Evolutionary conservation across 2,888 invertebrate genomes (phyloP), one percentile per base, ranked within the genome.

Genomic region (Melangyna quadrimaculata): DNA sequence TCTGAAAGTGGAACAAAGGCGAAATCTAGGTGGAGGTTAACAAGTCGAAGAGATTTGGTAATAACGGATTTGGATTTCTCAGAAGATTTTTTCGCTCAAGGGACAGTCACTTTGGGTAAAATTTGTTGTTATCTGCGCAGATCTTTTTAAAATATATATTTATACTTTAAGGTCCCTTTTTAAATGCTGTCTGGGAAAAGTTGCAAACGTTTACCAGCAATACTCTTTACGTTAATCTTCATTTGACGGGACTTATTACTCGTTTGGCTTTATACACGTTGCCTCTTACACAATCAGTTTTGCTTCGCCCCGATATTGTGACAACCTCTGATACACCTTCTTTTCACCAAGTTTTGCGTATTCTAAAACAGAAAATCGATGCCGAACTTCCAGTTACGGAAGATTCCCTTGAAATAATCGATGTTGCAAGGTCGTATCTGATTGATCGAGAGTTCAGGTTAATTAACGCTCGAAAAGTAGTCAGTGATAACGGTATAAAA

Each of bases 321-420:
- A 95, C 98, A 90, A 97, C 98, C 91, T 98, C 98, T 1, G 96
- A 96, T 90, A 96, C 98, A 90, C 96, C 97, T 90, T 98, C 97
- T 4, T 94, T 98, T 87, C 96, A 96, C 92, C 98, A 98, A 95
- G 98, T 97, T 87, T 93, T 97, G 88, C 95, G 95, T 79, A 94
- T 95, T 59, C 93, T 98, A 59, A 97, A 97, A 89, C 96, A 97
- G 88, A 96, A 96, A 92, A 95, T 98, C 63, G 98, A 99, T 91
- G 95, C 96, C 82, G 94, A 95, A 89, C 93, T 97, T 87, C 93
- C 92, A 9, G 91, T 92, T 5, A 91, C 90, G 0, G 92, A 92
- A 87, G 92, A 95, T 89, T 92, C 93, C 0, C 90, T 93, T 29
- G 94, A 95, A 88, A 92, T 96, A 61, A 94, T 98, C 24, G 94